Percentiles rank a stretch among this genome's conserved stretches.
Conservation (phyloP, 2,888 invertebrate genomes). For the Craniophora ligustri region DNA sequence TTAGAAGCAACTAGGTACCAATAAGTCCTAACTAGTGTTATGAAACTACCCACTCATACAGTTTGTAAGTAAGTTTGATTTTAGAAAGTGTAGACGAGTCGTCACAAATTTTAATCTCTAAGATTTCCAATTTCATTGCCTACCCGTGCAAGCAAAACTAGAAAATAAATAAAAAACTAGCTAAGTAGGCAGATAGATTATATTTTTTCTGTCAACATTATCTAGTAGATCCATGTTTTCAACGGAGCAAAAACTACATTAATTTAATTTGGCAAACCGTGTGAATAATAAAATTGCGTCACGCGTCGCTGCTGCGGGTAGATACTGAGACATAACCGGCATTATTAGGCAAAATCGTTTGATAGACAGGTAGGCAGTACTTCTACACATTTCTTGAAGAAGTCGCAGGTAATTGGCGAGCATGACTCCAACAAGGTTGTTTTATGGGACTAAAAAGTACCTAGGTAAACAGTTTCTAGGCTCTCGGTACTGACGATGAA, state of each 20-base stretch:
- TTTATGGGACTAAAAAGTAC: no score
- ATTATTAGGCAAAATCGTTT: no score
- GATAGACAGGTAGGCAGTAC: no score
- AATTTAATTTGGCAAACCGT: slow-evolving; percentile 22
- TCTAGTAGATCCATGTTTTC: background rate
- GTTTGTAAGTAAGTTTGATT: slow-evolving; percentile 2
- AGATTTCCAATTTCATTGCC: background rate
- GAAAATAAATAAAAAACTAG: background rate
- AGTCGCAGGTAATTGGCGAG: no score
- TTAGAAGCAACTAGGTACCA: no score
- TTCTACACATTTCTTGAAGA: no score
- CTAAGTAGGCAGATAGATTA: background rate
- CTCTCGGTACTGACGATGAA: no score
- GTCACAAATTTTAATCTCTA: background rate
- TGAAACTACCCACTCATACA: background rate
- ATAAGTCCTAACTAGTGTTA: background rate
- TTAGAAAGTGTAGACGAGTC: slow-evolving; percentile 19
- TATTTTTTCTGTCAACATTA: background rate
- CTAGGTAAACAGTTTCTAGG: no score
- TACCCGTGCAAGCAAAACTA: no score
- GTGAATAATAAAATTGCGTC: slow-evolving; percentile 3
- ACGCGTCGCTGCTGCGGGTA: slow-evolving; percentile 16
- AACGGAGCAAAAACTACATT: slow-evolving; percentile 5
- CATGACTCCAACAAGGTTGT: no score
- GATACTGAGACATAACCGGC: background rate